Base-by-base conservation (phyloP, 2,797 vertebrate genomes). In the Aviceda leuphotes region DNA sequence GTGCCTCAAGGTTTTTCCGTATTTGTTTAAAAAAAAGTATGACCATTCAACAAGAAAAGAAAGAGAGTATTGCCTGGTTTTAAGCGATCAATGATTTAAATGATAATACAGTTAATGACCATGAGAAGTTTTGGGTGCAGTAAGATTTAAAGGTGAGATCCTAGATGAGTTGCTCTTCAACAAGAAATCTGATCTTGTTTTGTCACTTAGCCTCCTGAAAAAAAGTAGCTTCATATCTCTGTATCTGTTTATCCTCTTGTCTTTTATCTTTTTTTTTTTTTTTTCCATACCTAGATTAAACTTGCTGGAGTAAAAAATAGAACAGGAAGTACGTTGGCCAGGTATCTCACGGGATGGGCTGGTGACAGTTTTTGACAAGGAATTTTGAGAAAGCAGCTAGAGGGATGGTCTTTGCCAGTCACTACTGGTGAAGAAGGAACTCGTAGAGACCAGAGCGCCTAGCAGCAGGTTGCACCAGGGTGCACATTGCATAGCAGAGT, bases 391-490 rank as follows among this genome's bases (percentile, higher is more conserved):
- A 55, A 79, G 17, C 35, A 35, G 22, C 17, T 56, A 15, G 17
- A 35, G 17, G 21, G 30, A 49, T 58, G 11, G 15, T 41, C 18
- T 68, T 58, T 41, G 15, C 30, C 43, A 54, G 44, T 31, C 50
- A 26, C 15, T 43, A 15, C 21, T 19, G 17, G 6, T 58, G 50
- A 58, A 43, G 22, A 56, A 71, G n/a, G 18, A 65, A 65, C 26
- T 37, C 1, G 2, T 2, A 31, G 15, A 56, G 43, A 43, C 28
- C 3, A 5, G 18, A 65, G 28, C 25, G 15, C 6, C 12, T 21
- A 25, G 10, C 18, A 61, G 30, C 19, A 55, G 24, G 11, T 8
- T 56, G 35, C 21, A 37, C 1, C 2, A 49, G 21, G 56, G 18
- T 11, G 17, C 14, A 37, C 15, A 9, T 22, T 37, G 26, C 37